Evolutionary conservation across 2,888 invertebrate species (phyloP), one percentile per base, ranked within the genome.

Genomic region (Poecilus cupreus): DNA sequence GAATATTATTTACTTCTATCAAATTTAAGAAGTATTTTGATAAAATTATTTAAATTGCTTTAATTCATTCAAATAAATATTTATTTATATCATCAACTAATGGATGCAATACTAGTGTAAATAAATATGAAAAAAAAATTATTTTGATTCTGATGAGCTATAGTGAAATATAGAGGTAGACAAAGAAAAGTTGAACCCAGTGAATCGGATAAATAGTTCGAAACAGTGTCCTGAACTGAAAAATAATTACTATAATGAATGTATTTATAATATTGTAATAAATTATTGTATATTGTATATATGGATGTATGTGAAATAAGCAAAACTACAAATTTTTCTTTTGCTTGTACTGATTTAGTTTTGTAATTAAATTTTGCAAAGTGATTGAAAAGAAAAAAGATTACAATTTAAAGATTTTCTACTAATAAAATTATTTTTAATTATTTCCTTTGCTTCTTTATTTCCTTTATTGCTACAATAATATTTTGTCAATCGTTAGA

Each of bases 231-330:
- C 4, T 22, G 72, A 72, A 72, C 72, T 72, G 72, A 72, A n/a
- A 46, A 11, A 43, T 60, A 46, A 43, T 72, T 22, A 37, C 18
- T 64, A 20, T 70, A 51, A 32, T 22, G 26, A 32, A 26, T 32
- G 72, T 75, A 75, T 75, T 75, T 75, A 75, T 75, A 75, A 75
- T 75, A 46, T 46, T 74, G 75, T 76, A 76, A 76, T 76, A 76
- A 76, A 76, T 76, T 76, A 76, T 76, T 76, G 76, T 76, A 76
- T 76, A 54, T 54, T 76, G 76, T 76, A 76, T 37, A 76, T 72
- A 72, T 46, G 72, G 46, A 20, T 43, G 72, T 72, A 72, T 46
- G 46, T 70, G 70, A 54, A 20, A 39, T 20, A 70, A 20, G 6
- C 39, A 43, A 57, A 46, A 60, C 16, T 64, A 60, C 60, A n/a